phyloP scores from a whole-genome alignment of 2,113 vertebrate genomes.

The Oxyruncus cristatus region DNA sequence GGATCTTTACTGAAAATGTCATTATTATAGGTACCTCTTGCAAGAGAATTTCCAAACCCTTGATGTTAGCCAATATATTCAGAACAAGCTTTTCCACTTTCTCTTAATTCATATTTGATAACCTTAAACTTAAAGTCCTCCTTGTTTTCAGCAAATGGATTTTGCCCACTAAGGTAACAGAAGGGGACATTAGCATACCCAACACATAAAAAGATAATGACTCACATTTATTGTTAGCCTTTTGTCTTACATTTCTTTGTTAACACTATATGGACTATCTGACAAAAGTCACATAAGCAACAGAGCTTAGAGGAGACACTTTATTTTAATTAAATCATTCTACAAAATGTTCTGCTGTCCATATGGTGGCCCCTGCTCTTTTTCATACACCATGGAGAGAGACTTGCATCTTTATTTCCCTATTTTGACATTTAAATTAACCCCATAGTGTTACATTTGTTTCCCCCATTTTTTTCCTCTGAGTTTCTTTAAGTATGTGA shows the following conservation, averaged over 20 bases:
- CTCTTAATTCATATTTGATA: constrained; percentile 31
- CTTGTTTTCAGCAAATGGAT: not conserved
- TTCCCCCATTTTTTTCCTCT: not conserved
- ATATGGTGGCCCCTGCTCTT: not conserved
- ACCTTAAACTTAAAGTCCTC: not conserved
- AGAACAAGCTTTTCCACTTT: constrained; percentile 30
- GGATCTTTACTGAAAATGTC: not conserved
- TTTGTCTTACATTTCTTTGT: not conserved
- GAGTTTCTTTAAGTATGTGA: not conserved
- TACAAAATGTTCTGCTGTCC: not conserved
- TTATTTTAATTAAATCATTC: not conserved
- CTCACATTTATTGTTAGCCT: not conserved
- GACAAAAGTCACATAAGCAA: not conserved
- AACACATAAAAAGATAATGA: not conserved
- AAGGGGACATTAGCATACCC: not conserved
- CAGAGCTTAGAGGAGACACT: not conserved
- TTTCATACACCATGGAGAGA: not conserved
- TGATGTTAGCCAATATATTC: not conserved
- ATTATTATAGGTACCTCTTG: not conserved
- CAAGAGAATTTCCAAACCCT: not conserved
- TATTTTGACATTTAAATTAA: not conserved
- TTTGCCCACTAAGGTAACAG: not conserved
- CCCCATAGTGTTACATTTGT: not conserved
- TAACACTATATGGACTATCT: not conserved
- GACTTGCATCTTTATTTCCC: not conserved